Base-by-base conservation (phyloP, 2,888 invertebrate genomes). In the Amaurobius ferox region DNA sequence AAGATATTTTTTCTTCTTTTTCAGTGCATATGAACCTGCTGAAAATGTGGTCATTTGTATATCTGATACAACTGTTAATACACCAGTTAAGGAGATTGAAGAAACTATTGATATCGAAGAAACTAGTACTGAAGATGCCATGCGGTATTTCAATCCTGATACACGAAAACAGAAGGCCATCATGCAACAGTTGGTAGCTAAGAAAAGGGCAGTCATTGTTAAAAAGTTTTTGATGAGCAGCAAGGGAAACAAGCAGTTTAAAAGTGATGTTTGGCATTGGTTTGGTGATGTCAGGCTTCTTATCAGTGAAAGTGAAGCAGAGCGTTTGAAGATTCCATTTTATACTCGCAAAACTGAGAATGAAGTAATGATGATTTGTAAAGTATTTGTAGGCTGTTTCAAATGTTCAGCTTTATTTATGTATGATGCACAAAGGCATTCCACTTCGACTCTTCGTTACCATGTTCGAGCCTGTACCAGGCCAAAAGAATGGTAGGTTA, bases 181-280 rank as follows among this genome's bases (percentile, higher is more conserved):
- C 19, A 86, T 86, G 77, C 77, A 86, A 23, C 66, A 70, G 29
- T 55, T 86, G 0, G 77, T 86, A 5, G 73, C 72, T 1, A 72
- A 86, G 29, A 72, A 74, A 23, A 79, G 79, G 62, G 86, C 86
- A 0, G 55, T 70, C 1, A 61, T 86, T n/a, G 62, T 78, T 9
- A 78, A 86, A 19, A 68, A 44, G 26, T 68, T 68, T 23, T 40
- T 79, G 7, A 40, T 30, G 1, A 76, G 67, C 32, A 48, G 30
- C 5, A 86, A 86, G 48, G 86, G 86, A 3, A 74, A 68, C 9
- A 86, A 86, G 30, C 86, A 72, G 30, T 86, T 86, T 28, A 86
- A 86, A 62, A 86, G 86, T 48, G 86, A 86, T 70, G 86, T 86
- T 13, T 86, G 86, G 86, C 79, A 78, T 23, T 86, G 86, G 79